Evolutionary conservation across 1,140 invertebrate species (phyloP), one percentile per base, ranked within the genome.

Genomic region (Aleiodes sp.): DNA sequence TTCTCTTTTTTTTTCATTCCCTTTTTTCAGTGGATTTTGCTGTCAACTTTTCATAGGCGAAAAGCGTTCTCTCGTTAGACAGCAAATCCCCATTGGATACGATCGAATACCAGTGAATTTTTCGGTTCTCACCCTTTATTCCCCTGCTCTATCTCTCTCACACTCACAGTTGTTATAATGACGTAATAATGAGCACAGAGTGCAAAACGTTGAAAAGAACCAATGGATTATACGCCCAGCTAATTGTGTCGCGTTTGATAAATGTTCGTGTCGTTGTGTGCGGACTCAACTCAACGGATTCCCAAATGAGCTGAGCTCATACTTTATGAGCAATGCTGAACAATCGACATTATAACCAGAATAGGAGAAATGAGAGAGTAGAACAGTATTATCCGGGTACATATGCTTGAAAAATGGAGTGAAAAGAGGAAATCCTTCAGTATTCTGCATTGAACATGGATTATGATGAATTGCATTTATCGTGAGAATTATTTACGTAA

Each of bases 291-390:
- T 33, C 46, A 66, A 66, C 39, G 46, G 19, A 59, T 56, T 59
- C 33, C 29, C 46, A 59, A 66, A 66, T 66, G 64, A 66, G 52
- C 64, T 66, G 64, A 59, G 21, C n/a, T 59, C 64, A 66, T 66
- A 57, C 31, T 59, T 66, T 66, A 66, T 66, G 64, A 66, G 19
- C n/a, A 24, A 7, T 12, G 8, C 9, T 31, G 56, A 59, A 31
- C 2, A 29, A 2, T n/a, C 24, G 19, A 37, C 31, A 56, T 9
- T 19, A 59, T 35, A 9, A n/a, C 21, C 39, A 19, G 12, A 26
- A 26, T 7, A 19, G 7, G 16, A 57, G 33, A 16, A 12, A 14
- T 35, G 19, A 10, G 12, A 35, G n/a, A 26, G 29, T 2, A 12
- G 46, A 33, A 16, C 14, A 10, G 8, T 19, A 16, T 31, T 52